phyloP scores from a whole-genome alignment of 2,888 invertebrate species.

The Phyllotreta striolata region DNA sequence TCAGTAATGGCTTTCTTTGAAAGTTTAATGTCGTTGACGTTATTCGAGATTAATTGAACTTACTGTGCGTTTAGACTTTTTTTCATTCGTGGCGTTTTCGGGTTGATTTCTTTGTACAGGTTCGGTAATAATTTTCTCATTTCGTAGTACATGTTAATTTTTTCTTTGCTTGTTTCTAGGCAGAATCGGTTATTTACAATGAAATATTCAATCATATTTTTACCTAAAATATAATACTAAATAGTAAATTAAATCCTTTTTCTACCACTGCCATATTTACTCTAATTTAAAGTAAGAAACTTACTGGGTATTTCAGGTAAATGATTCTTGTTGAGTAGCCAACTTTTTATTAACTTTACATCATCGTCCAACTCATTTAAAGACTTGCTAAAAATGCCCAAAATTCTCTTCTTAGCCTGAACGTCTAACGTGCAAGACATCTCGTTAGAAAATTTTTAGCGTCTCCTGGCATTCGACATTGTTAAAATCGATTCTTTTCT shows the following conservation, averaged over 20 bases:
- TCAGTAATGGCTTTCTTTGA: no score
- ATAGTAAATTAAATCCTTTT: not conserved
- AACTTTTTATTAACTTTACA: slow-evolving; percentile 1
- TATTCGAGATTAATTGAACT: no score
- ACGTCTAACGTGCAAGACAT: not conserved
- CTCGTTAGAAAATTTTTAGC: not conserved
- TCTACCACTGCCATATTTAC: not conserved
- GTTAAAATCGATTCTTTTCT: no score
- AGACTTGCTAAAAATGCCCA: not conserved
- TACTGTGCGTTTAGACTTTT: no score
- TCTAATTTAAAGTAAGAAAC: not conserved
- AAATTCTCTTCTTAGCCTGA: not conserved
- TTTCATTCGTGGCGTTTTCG: no score
- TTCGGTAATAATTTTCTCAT: slow-evolving; percentile 21
- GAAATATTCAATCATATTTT: slow-evolving; percentile 25
- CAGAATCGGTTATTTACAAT: slow-evolving; percentile 25
- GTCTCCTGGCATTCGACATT: no score
- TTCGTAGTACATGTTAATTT: slow-evolving; percentile 30
- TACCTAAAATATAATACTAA: slow-evolving; percentile 13
- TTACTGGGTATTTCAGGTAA: slow-evolving; percentile 27
- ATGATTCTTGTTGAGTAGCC: slow-evolving; percentile 17
- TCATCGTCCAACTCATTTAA: not conserved
- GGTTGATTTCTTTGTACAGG: no score
- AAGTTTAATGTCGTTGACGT: no score
- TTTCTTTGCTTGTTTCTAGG: slow-evolving; percentile 27